A percentile compares a stretch with the other conserved stretches of the same genome.
These are phyloP conservation scores for Sweltsa coloradensis DNA, from an alignment of 1,140 invertebrate genomes.

Conservation along the genomic window DNA sequence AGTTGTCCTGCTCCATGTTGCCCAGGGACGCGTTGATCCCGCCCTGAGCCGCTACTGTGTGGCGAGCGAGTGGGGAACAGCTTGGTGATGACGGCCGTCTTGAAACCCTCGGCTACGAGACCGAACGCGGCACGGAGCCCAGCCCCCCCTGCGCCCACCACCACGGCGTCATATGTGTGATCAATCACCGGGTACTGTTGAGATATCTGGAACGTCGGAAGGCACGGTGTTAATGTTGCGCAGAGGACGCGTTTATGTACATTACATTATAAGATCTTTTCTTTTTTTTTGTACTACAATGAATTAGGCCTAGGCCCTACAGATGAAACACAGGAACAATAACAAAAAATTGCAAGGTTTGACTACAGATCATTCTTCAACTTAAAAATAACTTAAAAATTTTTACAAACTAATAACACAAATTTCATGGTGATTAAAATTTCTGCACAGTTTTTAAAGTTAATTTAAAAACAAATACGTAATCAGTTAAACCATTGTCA, in stretches of 20 bases:
- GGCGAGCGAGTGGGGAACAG: constrained; percentile 92
- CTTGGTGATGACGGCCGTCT: constrained; percentile 96
- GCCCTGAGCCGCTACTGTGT: constrained; percentile 96
- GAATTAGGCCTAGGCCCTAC: too few relatives aligned
- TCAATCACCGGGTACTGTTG: constrained; percentile 79
- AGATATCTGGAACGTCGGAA: constrained; percentile 28
- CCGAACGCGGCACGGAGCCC: constrained; percentile 93
- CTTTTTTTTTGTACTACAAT: too few relatives aligned
- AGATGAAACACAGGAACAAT: too few relatives aligned
- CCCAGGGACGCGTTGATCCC: constrained; percentile 93
- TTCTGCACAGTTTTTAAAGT: too few relatives aligned
- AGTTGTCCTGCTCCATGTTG: constrained; percentile 92
- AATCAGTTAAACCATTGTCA: too few relatives aligned
- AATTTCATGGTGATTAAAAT: too few relatives aligned
- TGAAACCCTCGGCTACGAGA: constrained; percentile 89
- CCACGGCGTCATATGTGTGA: constrained; percentile 92
- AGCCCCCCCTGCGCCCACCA: constrained; percentile 97
- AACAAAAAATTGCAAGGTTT: too few relatives aligned
- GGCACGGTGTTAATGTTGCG: neutral
- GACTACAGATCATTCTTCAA: too few relatives aligned
- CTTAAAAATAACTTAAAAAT: too few relatives aligned
- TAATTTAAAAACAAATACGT: too few relatives aligned
- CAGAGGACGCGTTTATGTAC: neutral
- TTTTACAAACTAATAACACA: too few relatives aligned
- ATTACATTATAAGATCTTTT: too few relatives aligned